These are phyloP conservation scores for Sylvia borin DNA, from an alignment of 2,797 vertebrate species.

Conservation along the genomic window DNA sequence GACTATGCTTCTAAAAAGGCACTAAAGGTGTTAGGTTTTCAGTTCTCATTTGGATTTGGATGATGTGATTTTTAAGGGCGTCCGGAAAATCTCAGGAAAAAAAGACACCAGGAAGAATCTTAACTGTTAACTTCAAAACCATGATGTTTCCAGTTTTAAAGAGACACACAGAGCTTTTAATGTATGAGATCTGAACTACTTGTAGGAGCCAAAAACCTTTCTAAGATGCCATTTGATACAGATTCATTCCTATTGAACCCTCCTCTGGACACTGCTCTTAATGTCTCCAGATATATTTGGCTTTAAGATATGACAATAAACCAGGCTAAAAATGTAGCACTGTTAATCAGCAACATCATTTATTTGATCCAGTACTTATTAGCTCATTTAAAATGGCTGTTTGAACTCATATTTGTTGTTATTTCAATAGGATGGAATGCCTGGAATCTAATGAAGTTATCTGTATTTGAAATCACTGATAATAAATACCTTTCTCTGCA, in stretches of 20 bases:
- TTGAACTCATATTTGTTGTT: neutral
- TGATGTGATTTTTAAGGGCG: neutral
- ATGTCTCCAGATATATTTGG: neutral
- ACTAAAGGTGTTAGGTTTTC: neutral
- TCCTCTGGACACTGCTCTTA: neutral
- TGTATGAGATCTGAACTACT: neutral
- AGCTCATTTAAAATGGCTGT: neutral
- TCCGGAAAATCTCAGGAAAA: neutral
- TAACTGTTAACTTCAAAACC: neutral
- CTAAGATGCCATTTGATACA: neutral
- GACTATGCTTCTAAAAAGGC: neutral
- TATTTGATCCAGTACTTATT: slow-evolving; percentile 4
- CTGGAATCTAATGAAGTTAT: slow-evolving; percentile 2
- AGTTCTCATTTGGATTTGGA: neutral
- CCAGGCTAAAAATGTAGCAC: neutral
- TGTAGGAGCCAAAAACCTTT: neutral
- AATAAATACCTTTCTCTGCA: neutral
- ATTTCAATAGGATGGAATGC: neutral
- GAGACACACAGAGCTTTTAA: neutral
- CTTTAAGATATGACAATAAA: neutral
- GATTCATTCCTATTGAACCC: neutral
- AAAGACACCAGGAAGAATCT: neutral
- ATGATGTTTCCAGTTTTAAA: neutral
- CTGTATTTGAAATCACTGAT: neutral
- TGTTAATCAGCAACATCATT: neutral